A percentile compares a stretch with the other conserved stretches of the same genome.
Conservation (phyloP, 1,140 invertebrate genomes). For the Muscidifurax raptorellus region DNA sequence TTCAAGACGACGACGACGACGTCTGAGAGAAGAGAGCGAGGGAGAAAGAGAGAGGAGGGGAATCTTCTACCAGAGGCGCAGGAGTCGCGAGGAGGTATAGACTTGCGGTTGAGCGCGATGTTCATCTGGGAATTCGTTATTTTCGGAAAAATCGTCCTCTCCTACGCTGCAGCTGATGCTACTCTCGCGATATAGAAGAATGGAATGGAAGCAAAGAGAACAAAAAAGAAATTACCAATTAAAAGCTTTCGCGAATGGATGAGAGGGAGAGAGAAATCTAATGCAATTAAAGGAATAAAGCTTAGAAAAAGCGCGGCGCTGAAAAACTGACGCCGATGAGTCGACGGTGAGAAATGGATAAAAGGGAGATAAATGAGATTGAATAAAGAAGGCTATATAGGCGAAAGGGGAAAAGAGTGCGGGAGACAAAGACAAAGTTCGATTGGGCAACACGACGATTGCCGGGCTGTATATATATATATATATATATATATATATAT, state of each 20-base stretch:
- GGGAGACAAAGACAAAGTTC: constrained; percentile 29
- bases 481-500: too few relatives aligned
- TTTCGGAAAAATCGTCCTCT: too few relatives aligned
- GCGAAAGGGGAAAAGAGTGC: background rate
- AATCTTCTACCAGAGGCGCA: background rate
- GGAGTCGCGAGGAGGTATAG: background rate
- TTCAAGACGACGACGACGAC: constrained; percentile 33
- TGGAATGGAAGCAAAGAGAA: background rate
- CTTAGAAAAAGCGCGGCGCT: constrained; percentile 8
- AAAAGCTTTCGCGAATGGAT: background rate
- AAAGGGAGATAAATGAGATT: constrained; percentile 45
- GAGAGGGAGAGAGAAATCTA: constrained; percentile 17
- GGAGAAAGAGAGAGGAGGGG: background rate
- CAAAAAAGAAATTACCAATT: background rate
- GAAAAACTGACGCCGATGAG: constrained; percentile 12
- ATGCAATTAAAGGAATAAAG: constrained; percentile 45
- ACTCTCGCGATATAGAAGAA: too few relatives aligned
- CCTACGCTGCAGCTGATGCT: too few relatives aligned
- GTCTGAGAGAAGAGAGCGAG: background rate
- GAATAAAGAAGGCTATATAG: constrained; percentile 41
- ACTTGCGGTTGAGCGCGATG: background rate
- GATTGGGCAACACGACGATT: constrained; percentile 43
- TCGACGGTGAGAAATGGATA: background rate
- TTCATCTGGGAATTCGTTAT: background rate
- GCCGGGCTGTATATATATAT: constrained; percentile 5